Percentiles rank a stretch among this genome's conserved stretches.
These are phyloP conservation scores for Darevskia nairensis DNA, from an alignment of 2,797 vertebrate species.

Conservation along the genomic window DNA sequence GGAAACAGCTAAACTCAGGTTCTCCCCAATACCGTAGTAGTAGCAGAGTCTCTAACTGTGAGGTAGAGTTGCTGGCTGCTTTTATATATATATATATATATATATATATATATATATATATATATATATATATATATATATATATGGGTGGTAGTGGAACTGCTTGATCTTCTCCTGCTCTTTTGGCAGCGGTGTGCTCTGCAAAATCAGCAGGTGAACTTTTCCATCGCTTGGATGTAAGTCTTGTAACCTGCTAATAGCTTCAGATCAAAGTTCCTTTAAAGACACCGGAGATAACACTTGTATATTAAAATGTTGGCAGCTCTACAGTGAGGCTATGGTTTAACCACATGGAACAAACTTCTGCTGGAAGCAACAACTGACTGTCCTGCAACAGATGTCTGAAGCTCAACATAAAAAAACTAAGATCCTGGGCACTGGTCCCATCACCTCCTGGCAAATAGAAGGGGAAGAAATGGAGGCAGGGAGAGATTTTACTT, in stretches of 20 bases:
- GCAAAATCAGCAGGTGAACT: neutral
- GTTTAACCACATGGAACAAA: no score
- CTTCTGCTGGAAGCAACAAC: neutral
- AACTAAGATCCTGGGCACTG: no score
- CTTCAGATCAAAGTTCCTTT: neutral
- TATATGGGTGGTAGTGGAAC: no score
- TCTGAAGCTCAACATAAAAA: no score
- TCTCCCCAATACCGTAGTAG: neutral
- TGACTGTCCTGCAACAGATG: no score
- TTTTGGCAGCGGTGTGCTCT: neutral
- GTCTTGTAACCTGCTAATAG: neutral
- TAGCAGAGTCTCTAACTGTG: neutral
- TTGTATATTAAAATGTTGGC: no score
- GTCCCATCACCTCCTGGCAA: no score
- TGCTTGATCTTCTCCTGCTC: neutral
- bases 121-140: no score
- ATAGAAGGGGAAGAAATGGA: no score
- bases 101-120: no score
- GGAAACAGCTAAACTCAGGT: neutral
- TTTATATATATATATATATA: no score
- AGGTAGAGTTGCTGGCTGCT: neutral
- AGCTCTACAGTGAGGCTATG: neutral
- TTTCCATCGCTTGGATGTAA: neutral
- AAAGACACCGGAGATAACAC: neutral
- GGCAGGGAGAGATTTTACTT: no score